A percentile compares a stretch with the other conserved stretches of the same genome.
Evolutionary conservation across 2,797 vertebrate genomes (phyloP).

Genomic region (Notoglanidium macrostoma): DNA sequence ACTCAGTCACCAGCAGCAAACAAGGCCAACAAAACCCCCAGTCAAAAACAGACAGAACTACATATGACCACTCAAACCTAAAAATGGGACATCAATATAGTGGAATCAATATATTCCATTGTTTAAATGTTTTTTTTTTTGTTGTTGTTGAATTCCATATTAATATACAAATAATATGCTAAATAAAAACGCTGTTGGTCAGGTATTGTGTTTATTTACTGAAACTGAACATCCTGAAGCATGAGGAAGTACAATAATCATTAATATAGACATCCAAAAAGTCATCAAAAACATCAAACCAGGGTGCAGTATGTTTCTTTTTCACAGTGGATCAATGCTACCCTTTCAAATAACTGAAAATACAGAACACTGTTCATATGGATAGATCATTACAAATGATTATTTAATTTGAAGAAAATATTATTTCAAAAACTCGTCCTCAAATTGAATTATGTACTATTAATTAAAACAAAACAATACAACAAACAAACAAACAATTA

Average conservation of each 20-base stretch:
- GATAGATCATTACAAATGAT: not conserved
- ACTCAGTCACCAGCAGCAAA: not conserved
- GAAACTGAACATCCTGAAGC: not conserved
- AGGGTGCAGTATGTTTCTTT: not conserved
- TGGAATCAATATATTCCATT: not conserved
- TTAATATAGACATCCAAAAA: not conserved
- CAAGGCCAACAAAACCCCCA: not conserved
- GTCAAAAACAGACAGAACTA: not conserved
- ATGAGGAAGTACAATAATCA: not conserved
- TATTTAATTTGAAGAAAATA: not conserved
- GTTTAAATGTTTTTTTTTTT: not conserved
- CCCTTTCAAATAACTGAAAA: conserved; percentile 11
- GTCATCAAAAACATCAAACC: not conserved
- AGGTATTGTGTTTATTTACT: conserved; percentile 8
- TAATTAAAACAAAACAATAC: not conserved
- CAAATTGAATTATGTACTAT: not conserved
- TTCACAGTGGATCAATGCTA: not conserved
- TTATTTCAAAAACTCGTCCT: not conserved
- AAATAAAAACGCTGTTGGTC: not conserved
- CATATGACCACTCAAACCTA: not conserved
- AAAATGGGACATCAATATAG: not conserved
- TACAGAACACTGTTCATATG: not conserved
- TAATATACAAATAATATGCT: not conserved
- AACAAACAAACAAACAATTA: not conserved
- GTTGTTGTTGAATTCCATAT: not conserved